phyloP scores from a whole-genome alignment of 2,797 vertebrate species.

The Pempheris klunzingeri region DNA sequence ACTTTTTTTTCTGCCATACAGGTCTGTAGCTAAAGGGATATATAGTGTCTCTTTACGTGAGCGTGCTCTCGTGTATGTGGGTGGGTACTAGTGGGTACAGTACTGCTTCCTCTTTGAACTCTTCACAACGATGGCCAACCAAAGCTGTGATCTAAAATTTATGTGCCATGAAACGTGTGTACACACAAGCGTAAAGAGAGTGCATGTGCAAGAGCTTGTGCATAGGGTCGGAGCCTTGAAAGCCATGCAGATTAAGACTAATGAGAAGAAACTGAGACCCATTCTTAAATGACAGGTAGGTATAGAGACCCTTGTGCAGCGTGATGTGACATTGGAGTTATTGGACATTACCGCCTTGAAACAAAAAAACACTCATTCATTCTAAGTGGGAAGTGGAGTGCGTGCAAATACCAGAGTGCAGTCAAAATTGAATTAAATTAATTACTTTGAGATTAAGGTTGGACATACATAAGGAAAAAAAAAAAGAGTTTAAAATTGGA shows the following conservation, averaged over 20 bases:
- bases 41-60: background rate
- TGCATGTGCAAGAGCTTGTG: background rate
- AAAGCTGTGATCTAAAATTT: constrained; percentile 71
- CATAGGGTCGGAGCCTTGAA: constrained; percentile 11
- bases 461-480: background rate
- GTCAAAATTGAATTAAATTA: background rate
- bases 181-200: constrained; percentile 12
- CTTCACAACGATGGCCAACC: constrained; percentile 45
- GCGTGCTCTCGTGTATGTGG: background rate
- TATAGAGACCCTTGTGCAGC: background rate
- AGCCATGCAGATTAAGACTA: constrained; percentile 8
- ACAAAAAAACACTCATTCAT: background rate
- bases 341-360: constrained; percentile 1
- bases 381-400: background rate
- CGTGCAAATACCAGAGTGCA: background rate
- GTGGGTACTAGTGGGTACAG: constrained; percentile 19
- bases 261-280: constrained; percentile 7
- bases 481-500: constrained; percentile 16
- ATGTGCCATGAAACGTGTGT: constrained; percentile 51
- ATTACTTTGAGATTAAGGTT: constrained; percentile 6
- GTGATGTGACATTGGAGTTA: background rate
- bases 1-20: constrained; percentile 17
- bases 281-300: background rate
- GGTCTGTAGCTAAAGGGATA: constrained; percentile 19
- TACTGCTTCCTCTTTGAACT: constrained; percentile 60